Evolutionary conservation across 1,140 invertebrate species (phyloP), one percentile per base, ranked within the genome.

Genomic region (Hydropsyche tenuis): DNA sequence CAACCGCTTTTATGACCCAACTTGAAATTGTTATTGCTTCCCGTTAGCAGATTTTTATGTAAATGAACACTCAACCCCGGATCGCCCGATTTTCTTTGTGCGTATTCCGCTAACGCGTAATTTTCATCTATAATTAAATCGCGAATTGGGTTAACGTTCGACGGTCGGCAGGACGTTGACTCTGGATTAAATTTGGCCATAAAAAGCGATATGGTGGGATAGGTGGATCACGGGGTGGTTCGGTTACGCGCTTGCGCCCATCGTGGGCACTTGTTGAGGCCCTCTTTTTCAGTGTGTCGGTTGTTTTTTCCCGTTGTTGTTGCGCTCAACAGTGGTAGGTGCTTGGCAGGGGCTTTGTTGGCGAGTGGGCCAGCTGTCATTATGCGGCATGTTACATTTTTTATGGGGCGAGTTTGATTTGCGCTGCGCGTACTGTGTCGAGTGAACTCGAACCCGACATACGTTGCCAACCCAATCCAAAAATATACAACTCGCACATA

Each of bases 311-410:
- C 82, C 84, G 83, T 84, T 84, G 84, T 85, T 16, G 16, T 81
- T 82, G 30, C 30, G 30, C 83, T 82, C 78, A 81, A 82, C 82
- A 82, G 81, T 79, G 84, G 23, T 60, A 27, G 56, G 20, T 37
- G 30, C 30, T 81, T 78, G 80, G 82, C 82, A 82, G 82, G 82
- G 82, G 81, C 82, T 84, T 84, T 84, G 84, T 85, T 84, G 82
- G 84, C 82, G 85, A 85, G 84, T 85, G 84, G 83, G 83, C 84
- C 84, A 85, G 84, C 84, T 85, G 84, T 85, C 84, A 85, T 85
- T 85, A 85, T 85, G 82, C 82, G 83, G 83, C 82, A 85, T 85
- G 84, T 84, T 85, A 85, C 83, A 83, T 83, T 85, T 84, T 84
- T 84, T 85, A 84, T 85, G 81, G 83, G 30, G 82, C 83, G 69